Evolutionary conservation across 2,797 vertebrate genomes (phyloP), one percentile per base, ranked within the genome.

Genomic region (Rhadinocentrus ornatus): DNA sequence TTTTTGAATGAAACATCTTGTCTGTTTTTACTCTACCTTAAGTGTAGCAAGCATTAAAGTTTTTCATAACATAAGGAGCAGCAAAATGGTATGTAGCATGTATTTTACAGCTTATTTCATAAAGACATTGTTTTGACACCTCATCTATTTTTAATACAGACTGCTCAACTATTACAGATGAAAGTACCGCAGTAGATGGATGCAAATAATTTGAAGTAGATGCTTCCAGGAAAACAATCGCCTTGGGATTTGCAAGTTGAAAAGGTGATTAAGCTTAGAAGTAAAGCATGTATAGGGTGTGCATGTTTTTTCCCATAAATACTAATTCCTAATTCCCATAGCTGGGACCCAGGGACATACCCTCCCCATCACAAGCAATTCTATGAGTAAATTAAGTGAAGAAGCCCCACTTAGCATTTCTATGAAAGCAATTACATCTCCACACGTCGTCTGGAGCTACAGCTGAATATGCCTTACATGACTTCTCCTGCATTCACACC

Each of bases 361-460:
- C 44, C 26, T 39, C 18, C 71, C 59, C 13, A 20, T 41, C 48
- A 62, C 16, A 37, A 76, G 61, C 61, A 46, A 31, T 83, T 74
- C 65, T 32, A 59, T 66, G 39, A 27, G 57, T 20, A 6, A 39
- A 35, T 62, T 66, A 50, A 37, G 52, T 60, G 70, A 48, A 74
- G 75, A 63, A 50, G 72, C 63, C 39, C 73, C 73, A 70, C 76
- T 72, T 70, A 46, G 66, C 66, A 71, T 78, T 66, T 81, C 66
- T 75, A 20, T 78, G 58, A 72, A 70, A 71, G 63, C 59, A 26
- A 57, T 78, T 66, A 69, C 63, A 39, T 48, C 34, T 6, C 34
- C 69, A 48, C 6, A n/a, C 50, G 32, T 37, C 54, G 20, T 71
- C 69, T 66, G 54, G 41, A 61, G 69, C 61, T 46, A 16, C 59